Percentiles rank a stretch among this genome's conserved stretches.
These are phyloP conservation scores for Drosophila eohydei DNA, from an alignment of 2,888 invertebrate species.

Conservation along the genomic window DNA sequence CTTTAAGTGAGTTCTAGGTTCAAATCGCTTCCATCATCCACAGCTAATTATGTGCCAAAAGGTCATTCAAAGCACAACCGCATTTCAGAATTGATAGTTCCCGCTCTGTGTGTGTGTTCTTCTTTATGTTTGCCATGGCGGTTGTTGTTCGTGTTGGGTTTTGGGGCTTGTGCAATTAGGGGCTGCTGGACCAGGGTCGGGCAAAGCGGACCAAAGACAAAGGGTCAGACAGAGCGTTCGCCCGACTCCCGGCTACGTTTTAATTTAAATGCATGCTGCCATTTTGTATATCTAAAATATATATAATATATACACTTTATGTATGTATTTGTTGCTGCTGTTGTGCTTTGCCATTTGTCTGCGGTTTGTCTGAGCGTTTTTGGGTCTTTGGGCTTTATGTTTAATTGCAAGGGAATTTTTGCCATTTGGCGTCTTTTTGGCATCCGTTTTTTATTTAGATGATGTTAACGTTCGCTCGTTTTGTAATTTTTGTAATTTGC, in stretches of 20 bases:
- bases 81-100: slow-evolving; percentile 53
- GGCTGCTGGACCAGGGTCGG: slow-evolving; percentile 13
- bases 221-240: slow-evolving; percentile 23
- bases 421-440: slow-evolving; percentile 53
- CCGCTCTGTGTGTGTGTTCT: slow-evolving; percentile 2
- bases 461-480: slow-evolving; percentile 47
- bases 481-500: slow-evolving; percentile 57
- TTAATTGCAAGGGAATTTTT: slow-evolving; percentile 64
- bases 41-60: slow-evolving; percentile 56
- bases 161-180: slow-evolving; percentile 30
- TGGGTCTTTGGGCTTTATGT: slow-evolving; percentile 41
- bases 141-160: background rate
- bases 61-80: slow-evolving; percentile 42
- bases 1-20: slow-evolving; percentile 3
- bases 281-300: slow-evolving; percentile 12
- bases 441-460: slow-evolving; percentile 51
- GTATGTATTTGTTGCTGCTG: background rate
- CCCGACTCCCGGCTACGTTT: slow-evolving; percentile 29
- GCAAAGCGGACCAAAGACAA: background rate
- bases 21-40: slow-evolving; percentile 33
- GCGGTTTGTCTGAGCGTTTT: slow-evolving; percentile 53
- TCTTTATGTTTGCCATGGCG: slow-evolving; percentile 2
- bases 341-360: slow-evolving; percentile 47
- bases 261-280: slow-evolving; percentile 52
- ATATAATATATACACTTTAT: slow-evolving; percentile 1